Evolutionary conservation across 2,797 vertebrate genomes (phyloP).

Genomic region (Pantherophis alleghaniensis): DNA sequence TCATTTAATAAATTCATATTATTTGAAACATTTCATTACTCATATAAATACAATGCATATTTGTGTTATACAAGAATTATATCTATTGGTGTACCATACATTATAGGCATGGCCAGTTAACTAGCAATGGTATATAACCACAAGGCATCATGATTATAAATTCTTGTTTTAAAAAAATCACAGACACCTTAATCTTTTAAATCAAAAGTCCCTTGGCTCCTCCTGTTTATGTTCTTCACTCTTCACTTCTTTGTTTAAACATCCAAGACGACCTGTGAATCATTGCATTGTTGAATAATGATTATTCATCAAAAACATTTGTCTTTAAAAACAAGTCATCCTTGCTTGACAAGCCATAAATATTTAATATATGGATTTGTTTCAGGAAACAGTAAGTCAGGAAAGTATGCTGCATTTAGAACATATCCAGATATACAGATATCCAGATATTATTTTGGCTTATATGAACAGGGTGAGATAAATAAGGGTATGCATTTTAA

Average conservation of each 20-base stretch:
- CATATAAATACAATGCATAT: neutral
- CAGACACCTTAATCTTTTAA: constrained; percentile 31
- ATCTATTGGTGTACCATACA: neutral
- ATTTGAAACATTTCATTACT: neutral
- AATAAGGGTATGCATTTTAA: neutral
- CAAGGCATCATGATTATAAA: constrained; percentile 4
- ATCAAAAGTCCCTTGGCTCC: constrained; percentile 56
- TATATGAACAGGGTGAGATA: neutral
- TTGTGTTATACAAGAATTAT: neutral
- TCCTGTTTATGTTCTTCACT: constrained; percentile 32
- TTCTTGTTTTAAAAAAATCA: neutral
- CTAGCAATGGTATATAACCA: neutral
- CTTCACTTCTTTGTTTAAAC: constrained; percentile 64
- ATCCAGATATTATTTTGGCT: neutral
- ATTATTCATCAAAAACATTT: neutral
- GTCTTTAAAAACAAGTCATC: neutral
- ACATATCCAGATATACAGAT: constrained; percentile 58
- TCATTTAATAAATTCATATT: neutral
- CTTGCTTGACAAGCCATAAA: neutral
- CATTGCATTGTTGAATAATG: neutral
- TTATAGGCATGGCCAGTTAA: neutral
- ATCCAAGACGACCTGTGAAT: neutral
- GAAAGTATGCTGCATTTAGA: constrained; percentile 72
- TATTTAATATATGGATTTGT: constrained; percentile 75
- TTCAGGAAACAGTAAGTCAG: constrained; percentile 79